Evolutionary conservation across 1,140 invertebrate genomes (phyloP).

Genomic region (Solenopsis invicta): DNA sequence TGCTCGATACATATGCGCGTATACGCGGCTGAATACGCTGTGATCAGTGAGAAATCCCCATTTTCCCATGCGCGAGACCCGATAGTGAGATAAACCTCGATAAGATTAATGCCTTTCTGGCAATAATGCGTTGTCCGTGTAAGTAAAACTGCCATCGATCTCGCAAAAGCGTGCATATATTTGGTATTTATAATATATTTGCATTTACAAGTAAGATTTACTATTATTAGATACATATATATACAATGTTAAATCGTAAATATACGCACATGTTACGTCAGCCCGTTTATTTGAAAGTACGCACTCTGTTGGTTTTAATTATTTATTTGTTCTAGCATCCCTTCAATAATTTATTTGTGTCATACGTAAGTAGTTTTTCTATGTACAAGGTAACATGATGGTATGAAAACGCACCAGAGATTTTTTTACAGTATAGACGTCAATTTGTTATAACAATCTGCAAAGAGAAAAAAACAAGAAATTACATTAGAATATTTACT

Average conservation of each 20-base stretch:
- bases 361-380: constrained; percentile 66
- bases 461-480: constrained; percentile 73
- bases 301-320: constrained; percentile 37
- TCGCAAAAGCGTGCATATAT: not conserved
- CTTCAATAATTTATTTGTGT: constrained; percentile 49
- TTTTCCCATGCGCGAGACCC: constrained; percentile 18
- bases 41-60: constrained; percentile 14
- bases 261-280: not conserved
- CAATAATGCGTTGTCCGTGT: constrained; percentile 4
- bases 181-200: not conserved
- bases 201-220: not conserved
- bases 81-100: constrained; percentile 77
- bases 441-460: constrained; percentile 81
- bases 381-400: constrained; percentile 74
- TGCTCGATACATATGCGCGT: not conserved
- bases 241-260: not conserved
- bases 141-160: not conserved
- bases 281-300: constrained; percentile 4
- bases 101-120: constrained; percentile 77
- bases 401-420: constrained; percentile 51
- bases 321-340: constrained; percentile 54
- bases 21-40: not conserved
- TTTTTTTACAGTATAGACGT: constrained; percentile 55
- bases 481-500: constrained; percentile 14
- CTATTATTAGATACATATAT: not conserved